These are phyloP conservation scores for Hoplias malabaricus DNA, from an alignment of 2,113 vertebrate genomes.

Conservation along the genomic window DNA sequence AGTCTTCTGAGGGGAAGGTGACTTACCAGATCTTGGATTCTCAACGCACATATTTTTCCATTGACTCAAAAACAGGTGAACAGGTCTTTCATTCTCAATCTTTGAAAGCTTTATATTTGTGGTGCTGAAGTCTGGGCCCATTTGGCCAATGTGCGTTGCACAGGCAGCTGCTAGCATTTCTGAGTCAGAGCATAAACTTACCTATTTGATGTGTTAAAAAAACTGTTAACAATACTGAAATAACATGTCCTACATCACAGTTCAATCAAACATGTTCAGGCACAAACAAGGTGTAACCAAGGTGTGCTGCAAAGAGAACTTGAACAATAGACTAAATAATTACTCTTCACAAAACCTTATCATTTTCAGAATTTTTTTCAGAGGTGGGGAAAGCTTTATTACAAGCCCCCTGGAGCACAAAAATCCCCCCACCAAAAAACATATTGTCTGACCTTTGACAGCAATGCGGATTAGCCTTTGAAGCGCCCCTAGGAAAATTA, in stretches of 20 bases:
- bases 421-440: background rate
- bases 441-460: conserved; percentile 30
- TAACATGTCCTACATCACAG: conserved; percentile 7
- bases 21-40: conserved; percentile 87
- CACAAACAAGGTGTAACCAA: conserved; percentile 27
- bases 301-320: conserved; percentile 21
- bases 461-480: conserved; percentile 13
- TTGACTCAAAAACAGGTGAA: conserved; percentile 84
- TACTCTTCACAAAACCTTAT: conserved; percentile 37
- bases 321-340: conserved; percentile 31
- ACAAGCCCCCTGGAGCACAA: conserved; percentile 18
- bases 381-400: conserved; percentile 26
- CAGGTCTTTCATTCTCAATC: background rate
- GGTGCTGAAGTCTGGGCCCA: background rate
- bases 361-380: conserved; percentile 29
- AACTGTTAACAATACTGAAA: background rate
- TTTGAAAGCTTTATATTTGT: background rate
- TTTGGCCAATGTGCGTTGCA: background rate
- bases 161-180: background rate
- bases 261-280: conserved; percentile 37
- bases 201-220: background rate
- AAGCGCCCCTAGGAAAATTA: conserved; percentile 50
- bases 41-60: conserved; percentile 76
- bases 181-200: background rate
- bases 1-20: conserved; percentile 81